These are phyloP conservation scores for Phenganax stokvisi DNA, from an alignment of 92 coral and sea anemone genomes.

Conservation along the genomic window DNA sequence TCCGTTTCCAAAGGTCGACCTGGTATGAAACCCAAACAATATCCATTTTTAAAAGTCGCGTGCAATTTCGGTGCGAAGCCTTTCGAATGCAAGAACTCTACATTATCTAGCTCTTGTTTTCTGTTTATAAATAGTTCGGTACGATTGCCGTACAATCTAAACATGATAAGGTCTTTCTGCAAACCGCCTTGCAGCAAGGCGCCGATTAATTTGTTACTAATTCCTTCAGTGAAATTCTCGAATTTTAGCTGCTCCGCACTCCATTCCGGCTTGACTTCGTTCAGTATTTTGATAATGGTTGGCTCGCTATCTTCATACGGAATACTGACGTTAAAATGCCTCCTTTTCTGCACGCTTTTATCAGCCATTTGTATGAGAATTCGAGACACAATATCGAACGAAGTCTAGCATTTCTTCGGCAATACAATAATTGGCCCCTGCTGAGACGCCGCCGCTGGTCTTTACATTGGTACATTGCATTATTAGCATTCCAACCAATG, in stretches of 20 bases:
- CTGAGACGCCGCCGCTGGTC: too few species aligned
- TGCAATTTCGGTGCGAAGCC: constrained; percentile 80
- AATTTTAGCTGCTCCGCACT: constrained; percentile 58
- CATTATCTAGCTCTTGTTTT: constrained; percentile 73
- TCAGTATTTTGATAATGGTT: constrained; percentile 59
- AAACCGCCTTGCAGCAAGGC: constrained; percentile 52
- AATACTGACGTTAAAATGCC: constrained; percentile 56
- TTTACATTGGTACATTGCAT: too few species aligned
- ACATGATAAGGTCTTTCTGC: constrained; percentile 65
- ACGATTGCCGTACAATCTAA: constrained; percentile 82
- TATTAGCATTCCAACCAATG: too few species aligned
- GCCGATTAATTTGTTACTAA: constrained; percentile 89
- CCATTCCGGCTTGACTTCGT: constrained; percentile 63
- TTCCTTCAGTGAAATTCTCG: constrained; percentile 74
- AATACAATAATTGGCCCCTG: too few species aligned
- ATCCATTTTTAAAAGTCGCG: constrained; percentile 80
- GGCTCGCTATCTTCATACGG: constrained; percentile 62
- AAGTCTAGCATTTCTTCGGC: too few species aligned
- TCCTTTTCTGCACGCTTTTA: neutral
- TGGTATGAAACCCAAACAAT: constrained; percentile 68
- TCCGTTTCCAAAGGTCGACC: constrained; percentile 71
- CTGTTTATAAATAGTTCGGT: constrained; percentile 93
- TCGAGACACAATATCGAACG: too few species aligned
- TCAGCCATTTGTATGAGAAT: neutral
- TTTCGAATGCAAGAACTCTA: constrained; percentile 57